A percentile compares a stretch with the other conserved stretches of the same genome.
These are phyloP conservation scores for Amblyornis subalaris DNA, from an alignment of 2,113 vertebrate species.

Conservation along the genomic window DNA sequence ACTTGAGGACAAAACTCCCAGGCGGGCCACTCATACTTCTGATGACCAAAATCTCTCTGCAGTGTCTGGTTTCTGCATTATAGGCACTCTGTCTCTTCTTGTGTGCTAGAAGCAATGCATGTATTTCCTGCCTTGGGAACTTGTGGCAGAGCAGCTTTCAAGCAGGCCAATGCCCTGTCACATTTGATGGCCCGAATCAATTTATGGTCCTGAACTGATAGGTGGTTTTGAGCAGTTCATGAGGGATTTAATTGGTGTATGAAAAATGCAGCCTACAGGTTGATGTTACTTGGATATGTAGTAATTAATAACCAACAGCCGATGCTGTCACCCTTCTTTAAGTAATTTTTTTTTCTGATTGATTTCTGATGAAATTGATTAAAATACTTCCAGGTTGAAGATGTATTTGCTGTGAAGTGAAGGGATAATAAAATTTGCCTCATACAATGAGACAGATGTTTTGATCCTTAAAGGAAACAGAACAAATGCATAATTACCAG, in stretches of 20 bases:
- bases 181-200: not conserved
- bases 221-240: not conserved
- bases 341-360: not conserved
- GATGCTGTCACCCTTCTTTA: not conserved
- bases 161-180: not conserved
- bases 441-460: not conserved
- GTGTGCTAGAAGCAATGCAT: not conserved
- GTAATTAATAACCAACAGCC: not conserved
- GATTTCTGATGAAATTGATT: fast-evolving
- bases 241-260: not conserved
- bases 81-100: not conserved
- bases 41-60: not conserved
- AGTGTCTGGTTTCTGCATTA: fast-evolving
- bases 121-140: not conserved
- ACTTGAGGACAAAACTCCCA: not conserved
- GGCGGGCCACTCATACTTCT: not conserved
- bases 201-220: not conserved
- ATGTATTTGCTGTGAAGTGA: not conserved
- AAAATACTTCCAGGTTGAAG: not conserved
- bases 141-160: not conserved
- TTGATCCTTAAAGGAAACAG: not conserved
- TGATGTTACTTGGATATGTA: not conserved
- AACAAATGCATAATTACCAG: not conserved
- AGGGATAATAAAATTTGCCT: not conserved
- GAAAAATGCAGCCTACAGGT: not conserved